Conservation (phyloP, 2,797 vertebrate species). For the Centroberyx gerrardi region DNA sequence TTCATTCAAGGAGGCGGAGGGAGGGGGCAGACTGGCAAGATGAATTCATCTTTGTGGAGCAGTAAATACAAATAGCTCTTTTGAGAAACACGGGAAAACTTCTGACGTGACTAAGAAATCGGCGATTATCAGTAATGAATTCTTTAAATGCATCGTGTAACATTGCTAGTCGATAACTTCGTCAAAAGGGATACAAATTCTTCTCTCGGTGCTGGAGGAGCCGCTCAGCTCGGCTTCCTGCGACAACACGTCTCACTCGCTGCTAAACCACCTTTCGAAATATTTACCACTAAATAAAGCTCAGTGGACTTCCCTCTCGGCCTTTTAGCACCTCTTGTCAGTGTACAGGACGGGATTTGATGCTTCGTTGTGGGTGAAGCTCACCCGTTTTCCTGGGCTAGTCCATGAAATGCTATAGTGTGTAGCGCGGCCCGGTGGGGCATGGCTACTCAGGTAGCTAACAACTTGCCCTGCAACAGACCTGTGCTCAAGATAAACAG, state of each 20-base stretch:
- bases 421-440: conserved; percentile 48
- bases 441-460: conserved; percentile 58
- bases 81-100: conserved; percentile 32
- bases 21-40: conserved; percentile 71
- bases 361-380: conserved; percentile 31
- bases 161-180: conserved; percentile 35
- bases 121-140: background rate
- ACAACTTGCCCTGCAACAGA: conserved; percentile 61
- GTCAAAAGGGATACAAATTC: conserved; percentile 25
- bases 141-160: background rate
- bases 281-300: conserved; percentile 12
- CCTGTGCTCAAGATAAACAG: conserved; percentile 77
- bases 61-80: conserved; percentile 67
- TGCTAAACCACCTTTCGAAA: conserved; percentile 42
- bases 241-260: conserved; percentile 54
- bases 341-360: background rate
- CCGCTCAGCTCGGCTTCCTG: conserved; percentile 65
- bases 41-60: conserved; percentile 77
- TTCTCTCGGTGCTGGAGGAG: conserved; percentile 51
- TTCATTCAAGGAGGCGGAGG: conserved; percentile 87
- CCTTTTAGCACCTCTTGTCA: background rate
- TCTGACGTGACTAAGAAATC: conserved; percentile 15
- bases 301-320: background rate
- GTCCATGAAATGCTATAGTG: background rate
- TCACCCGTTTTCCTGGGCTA: conserved; percentile 21